Conservation (phyloP, 2,888 invertebrate genomes). For the Microdon myrmicae region DNA sequence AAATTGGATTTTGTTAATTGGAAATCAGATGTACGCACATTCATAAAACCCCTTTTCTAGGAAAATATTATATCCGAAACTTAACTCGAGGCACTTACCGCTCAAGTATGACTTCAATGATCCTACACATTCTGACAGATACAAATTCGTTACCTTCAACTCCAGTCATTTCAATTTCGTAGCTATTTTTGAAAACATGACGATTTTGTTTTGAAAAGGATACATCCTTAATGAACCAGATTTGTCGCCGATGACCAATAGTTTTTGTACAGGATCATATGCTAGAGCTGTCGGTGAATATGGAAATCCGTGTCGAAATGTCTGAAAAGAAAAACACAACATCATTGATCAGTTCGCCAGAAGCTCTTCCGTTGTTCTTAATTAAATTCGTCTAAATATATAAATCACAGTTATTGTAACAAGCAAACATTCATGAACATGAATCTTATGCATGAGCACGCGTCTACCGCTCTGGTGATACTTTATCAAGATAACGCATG, state of each 20-base stretch:
- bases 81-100: too few species aligned
- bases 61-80: too few species aligned
- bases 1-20: too few species aligned
- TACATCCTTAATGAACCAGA: constrained; percentile 95
- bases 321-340: constrained; percentile 74
- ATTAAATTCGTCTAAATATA: constrained; percentile 13
- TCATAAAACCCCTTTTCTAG: too few species aligned
- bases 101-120: too few species aligned
- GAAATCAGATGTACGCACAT: too few species aligned
- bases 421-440: background rate
- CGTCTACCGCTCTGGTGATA: constrained; percentile 7
- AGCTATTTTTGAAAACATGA: too few species aligned
- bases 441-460: constrained; percentile 22
- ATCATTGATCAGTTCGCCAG: background rate
- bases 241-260: constrained; percentile 97
- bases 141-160: background rate
- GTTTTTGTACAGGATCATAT: constrained; percentile 97
- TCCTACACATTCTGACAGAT: too few species aligned
- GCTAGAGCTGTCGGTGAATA: constrained; percentile 96
- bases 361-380: background rate
- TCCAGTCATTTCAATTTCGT: background rate
- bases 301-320: constrained; percentile 98
- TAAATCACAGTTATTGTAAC: constrained; percentile 6
- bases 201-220: constrained; percentile 74
- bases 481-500: constrained; percentile 30